A percentile compares a stretch with the other conserved stretches of the same genome.
phyloP scores from a whole-genome alignment of 1,140 invertebrate species.

The Cotesia chilonis region DNA sequence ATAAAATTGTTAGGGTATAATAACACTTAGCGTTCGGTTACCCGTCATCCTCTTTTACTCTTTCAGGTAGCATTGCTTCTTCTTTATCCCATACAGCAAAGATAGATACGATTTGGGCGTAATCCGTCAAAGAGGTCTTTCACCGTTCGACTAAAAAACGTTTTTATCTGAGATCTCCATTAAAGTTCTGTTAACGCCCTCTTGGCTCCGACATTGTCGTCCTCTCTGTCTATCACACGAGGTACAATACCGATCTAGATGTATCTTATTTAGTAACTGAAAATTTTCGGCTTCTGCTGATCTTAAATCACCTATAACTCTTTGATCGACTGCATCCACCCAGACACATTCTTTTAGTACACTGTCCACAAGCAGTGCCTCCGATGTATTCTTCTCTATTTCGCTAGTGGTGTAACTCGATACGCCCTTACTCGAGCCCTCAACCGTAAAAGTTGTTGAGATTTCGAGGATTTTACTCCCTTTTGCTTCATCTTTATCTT shows the following conservation, averaged over 20 bases:
- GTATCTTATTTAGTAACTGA: not conserved
- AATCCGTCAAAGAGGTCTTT: conserved; percentile 66
- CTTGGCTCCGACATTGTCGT: conserved; percentile 46
- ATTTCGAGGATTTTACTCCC: conserved; percentile 34
- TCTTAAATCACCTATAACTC: conserved; percentile 4
- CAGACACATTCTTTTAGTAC: conserved; percentile 6
- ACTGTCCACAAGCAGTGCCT: not conserved
- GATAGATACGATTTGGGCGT: conserved; percentile 61
- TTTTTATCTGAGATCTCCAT: conserved; percentile 65
- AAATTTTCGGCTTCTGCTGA: conserved; percentile 13
- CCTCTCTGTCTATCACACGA: conserved; percentile 9
- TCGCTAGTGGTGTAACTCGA: conserved; percentile 21
- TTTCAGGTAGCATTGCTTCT: conserved; percentile 45
- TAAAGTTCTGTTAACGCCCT: conserved; percentile 66
- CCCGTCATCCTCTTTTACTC: conserved; percentile 30
- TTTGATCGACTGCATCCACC: conserved; percentile 30
- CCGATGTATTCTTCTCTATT: no score
- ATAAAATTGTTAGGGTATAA: conserved; percentile 44
- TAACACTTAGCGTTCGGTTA: conserved; percentile 50
- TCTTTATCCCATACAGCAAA: conserved; percentile 36
- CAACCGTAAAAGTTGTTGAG: conserved; percentile 29
- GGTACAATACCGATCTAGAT: not conserved
- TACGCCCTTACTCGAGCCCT: conserved; percentile 27
- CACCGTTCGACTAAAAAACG: conserved; percentile 47
- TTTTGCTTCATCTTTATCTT: conserved; percentile 29